Evolutionary conservation across 2,888 invertebrate species (phyloP), one percentile per base, ranked within the genome.

Genomic region (Drosophila niveifrons): DNA sequence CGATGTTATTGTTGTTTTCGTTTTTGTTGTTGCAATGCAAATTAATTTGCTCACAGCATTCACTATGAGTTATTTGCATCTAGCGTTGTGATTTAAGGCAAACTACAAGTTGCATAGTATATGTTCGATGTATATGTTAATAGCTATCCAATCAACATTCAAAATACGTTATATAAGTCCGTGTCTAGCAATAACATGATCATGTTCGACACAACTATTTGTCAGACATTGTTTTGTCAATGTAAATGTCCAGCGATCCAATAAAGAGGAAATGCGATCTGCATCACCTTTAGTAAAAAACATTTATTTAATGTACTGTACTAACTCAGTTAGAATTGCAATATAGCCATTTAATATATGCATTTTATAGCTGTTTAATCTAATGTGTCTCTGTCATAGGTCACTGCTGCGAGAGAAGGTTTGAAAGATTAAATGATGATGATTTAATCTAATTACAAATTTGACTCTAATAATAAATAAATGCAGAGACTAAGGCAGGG

Each of bases 21-120:
- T 66, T 31, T 13, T 55, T 76, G 47, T 66, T 59, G 48, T 47
- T 52, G 44, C 15, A 67, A 76, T 78, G 82, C 79, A 81, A 87
- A 84, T 81, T 65, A 59, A 84, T 87, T 86, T 63, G 82, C 57
- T 29, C 44, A 51, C 52, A 56, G 47, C 77, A 85, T 77, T 74
- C 63, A 65, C 87, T 76, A 71, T 81, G 78, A 81, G 55, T 64
- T 63, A 56, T 67, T 80, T 67, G 80, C 66, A 65, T 61, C 53
- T 57, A 52, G 62, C 62, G 53, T 62, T 57, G 57, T 58, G 46
- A 56, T 59, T 66, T 43, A 47, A 31, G 15, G 31, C 31, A 10
- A n/a, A 23, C 23, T 23, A 23, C 23, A 23, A 23, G 23, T 11
- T 34, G 8, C 17, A 47, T 55, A 46, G 47, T 59, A 46, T 72